Base-by-base conservation (phyloP, 1,140 invertebrate species). In the Hesperophylax magnus region DNA sequence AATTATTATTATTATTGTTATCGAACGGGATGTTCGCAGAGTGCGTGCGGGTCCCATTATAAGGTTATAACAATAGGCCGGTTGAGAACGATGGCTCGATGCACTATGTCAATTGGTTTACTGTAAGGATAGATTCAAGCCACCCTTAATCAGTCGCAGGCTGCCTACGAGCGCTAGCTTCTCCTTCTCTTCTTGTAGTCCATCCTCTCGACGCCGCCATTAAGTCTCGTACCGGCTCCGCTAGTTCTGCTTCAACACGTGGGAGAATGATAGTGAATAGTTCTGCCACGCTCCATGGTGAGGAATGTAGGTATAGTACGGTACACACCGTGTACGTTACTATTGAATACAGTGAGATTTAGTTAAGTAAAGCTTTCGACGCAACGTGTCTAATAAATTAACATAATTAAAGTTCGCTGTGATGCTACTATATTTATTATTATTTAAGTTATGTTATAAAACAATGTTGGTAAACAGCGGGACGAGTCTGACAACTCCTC, bases 351-450 rank as follows among this genome's bases (percentile, higher is more conserved):
- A 82, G 60, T 80, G 77, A 63, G 77, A 74, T 56, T 56, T 74
- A 74, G 71, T 53, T 24, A 31, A 54, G 71, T 74, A 17, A 80
- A 81, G 79, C 79, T 83, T 83, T 56, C 74, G 53, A 83, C 75
- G 79, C 79, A 71, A 79, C 63, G 18, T 80, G 61, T 63, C 39
- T 61, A 31, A 56, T 79, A 52, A 39, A 65, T 74, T 69, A 81
- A 72, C 18, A 78, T 82, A 82, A 79, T 81, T 83, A 78, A 81
- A 79, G 61, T 81, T 81, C 72, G 79, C 82, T 83, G 79, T 83
- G 82, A 81, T 83, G 82, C 82, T 83, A 81, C 47, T 74, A 80
- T 82, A 80, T 77, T 82, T 81, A 80, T 78, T 17, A 47, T 56
- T 63, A 47, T 63, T 77, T 76, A 76, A 56, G 58, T 74, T 53